These are phyloP conservation scores for Clarias platycephalus DNA, from an alignment of 2,797 vertebrate genomes.

Conservation along the genomic window DNA sequence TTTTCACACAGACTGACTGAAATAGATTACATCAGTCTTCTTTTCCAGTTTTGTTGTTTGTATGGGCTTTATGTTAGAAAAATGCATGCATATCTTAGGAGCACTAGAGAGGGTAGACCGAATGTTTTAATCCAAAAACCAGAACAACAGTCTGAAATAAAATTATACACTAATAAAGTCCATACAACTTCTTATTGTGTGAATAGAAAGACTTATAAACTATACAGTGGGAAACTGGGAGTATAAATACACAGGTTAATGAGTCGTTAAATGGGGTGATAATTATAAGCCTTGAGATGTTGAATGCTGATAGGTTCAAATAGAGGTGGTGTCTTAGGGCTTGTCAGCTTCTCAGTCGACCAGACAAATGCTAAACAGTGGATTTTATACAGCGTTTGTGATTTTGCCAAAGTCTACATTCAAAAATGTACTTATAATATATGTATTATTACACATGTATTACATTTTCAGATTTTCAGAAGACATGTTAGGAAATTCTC, in stretches of 20 bases:
- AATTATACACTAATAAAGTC: background rate
- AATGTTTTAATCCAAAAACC: background rate
- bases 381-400: constrained; percentile 6
- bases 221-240: constrained; percentile 1
- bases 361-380: constrained; percentile 10
- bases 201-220: background rate
- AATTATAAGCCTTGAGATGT: constrained; percentile 29
- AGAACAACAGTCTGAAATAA: background rate
- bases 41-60: background rate
- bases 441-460: background rate
- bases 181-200: background rate
- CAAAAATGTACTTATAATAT: background rate
- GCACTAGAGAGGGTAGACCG: background rate
- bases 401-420: background rate
- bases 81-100: background rate
- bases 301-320: constrained; percentile 21
- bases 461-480: background rate
- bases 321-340: constrained; percentile 10
- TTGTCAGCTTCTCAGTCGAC: constrained; percentile 3
- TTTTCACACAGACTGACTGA: constrained; percentile 9
- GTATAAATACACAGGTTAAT: constrained; percentile 24
- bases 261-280: constrained; percentile 21
- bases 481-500: background rate
- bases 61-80: background rate
- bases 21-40: background rate